These are phyloP conservation scores for Pantherophis alleghaniensis DNA, from an alignment of 2,797 vertebrate genomes.

Conservation along the genomic window DNA sequence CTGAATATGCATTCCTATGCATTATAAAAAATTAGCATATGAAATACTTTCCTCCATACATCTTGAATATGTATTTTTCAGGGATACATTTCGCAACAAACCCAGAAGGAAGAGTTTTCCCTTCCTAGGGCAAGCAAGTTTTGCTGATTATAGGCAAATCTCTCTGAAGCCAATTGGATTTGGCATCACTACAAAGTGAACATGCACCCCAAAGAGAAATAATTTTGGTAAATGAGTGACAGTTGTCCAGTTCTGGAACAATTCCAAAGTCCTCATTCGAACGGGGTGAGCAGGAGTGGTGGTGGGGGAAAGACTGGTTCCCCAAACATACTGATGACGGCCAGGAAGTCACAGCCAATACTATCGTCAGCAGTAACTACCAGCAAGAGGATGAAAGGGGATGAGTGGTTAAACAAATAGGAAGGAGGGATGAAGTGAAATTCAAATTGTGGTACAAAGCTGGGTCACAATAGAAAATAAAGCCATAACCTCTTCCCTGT, in stretches of 20 bases:
- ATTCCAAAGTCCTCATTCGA: constrained; percentile 56
- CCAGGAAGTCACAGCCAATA: constrained; percentile 32
- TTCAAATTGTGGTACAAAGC: neutral
- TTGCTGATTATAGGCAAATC: constrained; percentile 46
- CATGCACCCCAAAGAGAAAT: constrained; percentile 50
- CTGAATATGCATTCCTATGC: neutral
- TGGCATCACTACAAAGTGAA: constrained; percentile 38
- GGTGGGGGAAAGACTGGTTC: neutral
- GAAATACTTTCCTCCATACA: neutral
- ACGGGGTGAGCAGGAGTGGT: neutral
- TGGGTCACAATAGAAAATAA: neutral
- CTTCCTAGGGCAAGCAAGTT: constrained; percentile 42
- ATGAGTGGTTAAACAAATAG: constrained; percentile 13
- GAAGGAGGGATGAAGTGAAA: neutral
- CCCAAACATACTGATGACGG: constrained; percentile 7
- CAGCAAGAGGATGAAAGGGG: constrained; percentile 17
- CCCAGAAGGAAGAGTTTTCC: neutral
- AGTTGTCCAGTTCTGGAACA: constrained; percentile 45
- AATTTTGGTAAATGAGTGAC: constrained; percentile 53
- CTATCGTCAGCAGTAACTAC: neutral
- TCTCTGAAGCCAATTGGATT: constrained; percentile 38
- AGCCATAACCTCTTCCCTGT: neutral
- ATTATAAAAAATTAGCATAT: neutral
- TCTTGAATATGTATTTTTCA: neutral
- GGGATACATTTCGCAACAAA: constrained; percentile 16